Conservation (phyloP, 1,140 invertebrate species). For the Tetraneura akinire region DNA sequence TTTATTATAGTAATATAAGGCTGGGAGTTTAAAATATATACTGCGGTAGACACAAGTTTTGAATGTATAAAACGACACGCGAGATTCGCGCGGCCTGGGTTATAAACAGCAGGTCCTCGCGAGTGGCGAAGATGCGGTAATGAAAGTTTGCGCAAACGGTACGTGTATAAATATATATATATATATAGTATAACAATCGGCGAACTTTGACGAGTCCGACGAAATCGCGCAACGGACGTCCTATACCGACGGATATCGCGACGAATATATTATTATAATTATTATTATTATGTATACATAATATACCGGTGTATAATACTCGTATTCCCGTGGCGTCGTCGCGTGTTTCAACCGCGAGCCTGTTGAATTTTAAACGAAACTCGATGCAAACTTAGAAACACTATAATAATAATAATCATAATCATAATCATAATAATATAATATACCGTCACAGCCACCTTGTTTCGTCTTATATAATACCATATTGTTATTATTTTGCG, state of each 20-base stretch:
- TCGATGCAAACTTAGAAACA: no score
- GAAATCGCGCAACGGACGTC: background rate
- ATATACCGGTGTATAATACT: background rate
- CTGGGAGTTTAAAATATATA: no score
- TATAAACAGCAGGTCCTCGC: no score
- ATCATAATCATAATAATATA: no score
- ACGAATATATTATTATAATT: background rate
- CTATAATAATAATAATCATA: no score
- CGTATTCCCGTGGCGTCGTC: background rate
- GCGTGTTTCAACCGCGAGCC: background rate
- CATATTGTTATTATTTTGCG: no score
- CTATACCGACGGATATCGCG: constrained; percentile 1
- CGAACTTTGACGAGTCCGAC: constrained; percentile 25
- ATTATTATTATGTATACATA: no score
- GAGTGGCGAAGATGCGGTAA: background rate
- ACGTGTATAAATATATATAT: background rate
- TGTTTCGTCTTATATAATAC: no score
- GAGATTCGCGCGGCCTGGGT: no score
- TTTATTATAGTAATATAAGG: no score
- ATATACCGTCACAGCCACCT: background rate
- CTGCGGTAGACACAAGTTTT: constrained; percentile 5
- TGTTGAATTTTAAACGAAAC: constrained; percentile 43
- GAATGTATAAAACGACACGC: constrained; percentile 32
- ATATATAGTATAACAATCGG: constrained; percentile 31
- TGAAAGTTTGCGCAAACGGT: constrained; percentile 26